These are phyloP conservation scores for Charina bottae DNA, from an alignment of 2,113 vertebrate genomes.

Conservation along the genomic window DNA sequence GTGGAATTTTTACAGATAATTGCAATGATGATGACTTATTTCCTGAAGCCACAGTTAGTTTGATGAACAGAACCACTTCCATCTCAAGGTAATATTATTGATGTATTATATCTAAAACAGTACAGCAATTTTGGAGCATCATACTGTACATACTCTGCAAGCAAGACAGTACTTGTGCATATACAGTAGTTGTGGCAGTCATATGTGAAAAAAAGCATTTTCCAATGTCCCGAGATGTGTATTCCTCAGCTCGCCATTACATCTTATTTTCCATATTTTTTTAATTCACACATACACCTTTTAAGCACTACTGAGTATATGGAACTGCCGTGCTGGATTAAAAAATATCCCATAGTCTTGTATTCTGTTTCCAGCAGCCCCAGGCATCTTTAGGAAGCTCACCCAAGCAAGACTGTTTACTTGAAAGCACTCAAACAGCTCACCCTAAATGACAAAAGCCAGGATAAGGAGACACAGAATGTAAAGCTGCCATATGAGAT, in stretches of 20 bases:
- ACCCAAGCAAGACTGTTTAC: neutral
- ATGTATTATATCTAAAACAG: neutral
- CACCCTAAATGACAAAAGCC: slow-evolving; percentile 7
- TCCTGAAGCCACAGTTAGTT: neutral
- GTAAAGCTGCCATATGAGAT: neutral
- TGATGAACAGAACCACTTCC: neutral
- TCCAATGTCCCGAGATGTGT: neutral
- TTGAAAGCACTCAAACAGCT: neutral
- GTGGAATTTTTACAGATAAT: slow-evolving; percentile 2
- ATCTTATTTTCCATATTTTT: neutral
- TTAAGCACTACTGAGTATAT: neutral
- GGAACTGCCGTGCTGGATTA: neutral
- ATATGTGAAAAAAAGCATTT: neutral
- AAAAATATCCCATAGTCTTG: neutral
- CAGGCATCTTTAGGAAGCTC: neutral
- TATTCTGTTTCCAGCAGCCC: neutral
- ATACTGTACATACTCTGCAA: fast-evolving
- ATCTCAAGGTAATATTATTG: neutral
- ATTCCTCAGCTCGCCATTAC: neutral
- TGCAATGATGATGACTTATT: slow-evolving; percentile 3
- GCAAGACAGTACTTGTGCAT: neutral
- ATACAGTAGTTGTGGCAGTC: neutral
- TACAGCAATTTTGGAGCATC: neutral
- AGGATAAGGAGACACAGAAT: neutral
- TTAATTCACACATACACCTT: neutral